Evolutionary conservation across 1,140 invertebrate genomes (phyloP).

Genomic region (Habropoda laboriosa): DNA sequence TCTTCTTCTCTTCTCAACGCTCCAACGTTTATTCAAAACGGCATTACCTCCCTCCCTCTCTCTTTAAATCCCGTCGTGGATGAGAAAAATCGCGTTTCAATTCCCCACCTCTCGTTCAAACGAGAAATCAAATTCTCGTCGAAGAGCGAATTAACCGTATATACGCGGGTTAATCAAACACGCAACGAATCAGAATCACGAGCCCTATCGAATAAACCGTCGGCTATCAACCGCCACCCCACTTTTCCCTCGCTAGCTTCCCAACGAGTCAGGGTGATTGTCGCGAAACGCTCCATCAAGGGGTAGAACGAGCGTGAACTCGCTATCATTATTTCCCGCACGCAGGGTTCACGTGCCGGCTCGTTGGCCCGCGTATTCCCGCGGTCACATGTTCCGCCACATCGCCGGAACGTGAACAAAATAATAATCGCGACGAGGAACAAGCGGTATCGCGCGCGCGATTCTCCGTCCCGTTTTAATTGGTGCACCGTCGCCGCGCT

Average conservation of each 20-base stretch:
- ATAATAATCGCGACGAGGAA: background rate
- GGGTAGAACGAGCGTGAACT: constrained; percentile 1
- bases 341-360: background rate
- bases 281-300: background rate
- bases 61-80: too few species aligned
- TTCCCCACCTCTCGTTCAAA: too few species aligned
- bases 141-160: background rate
- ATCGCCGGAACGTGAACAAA: constrained; percentile 7
- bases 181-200: too few species aligned
- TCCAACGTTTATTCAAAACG: background rate
- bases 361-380: background rate
- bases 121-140: too few species aligned
- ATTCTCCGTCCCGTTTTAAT: background rate
- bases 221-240: too few species aligned
- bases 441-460: too few species aligned
- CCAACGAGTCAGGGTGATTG: background rate
- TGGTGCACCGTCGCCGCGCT: too few species aligned
- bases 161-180: too few species aligned
- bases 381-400: background rate
- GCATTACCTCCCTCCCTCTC: background rate
- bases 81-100: background rate
- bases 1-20: too few species aligned
- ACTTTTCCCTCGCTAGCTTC: too few species aligned
- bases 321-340: constrained; percentile 43
- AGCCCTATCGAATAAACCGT: background rate